Evolutionary conservation across 1,140 invertebrate species (phyloP).

Genomic region (Rhyacophila brunnea): DNA sequence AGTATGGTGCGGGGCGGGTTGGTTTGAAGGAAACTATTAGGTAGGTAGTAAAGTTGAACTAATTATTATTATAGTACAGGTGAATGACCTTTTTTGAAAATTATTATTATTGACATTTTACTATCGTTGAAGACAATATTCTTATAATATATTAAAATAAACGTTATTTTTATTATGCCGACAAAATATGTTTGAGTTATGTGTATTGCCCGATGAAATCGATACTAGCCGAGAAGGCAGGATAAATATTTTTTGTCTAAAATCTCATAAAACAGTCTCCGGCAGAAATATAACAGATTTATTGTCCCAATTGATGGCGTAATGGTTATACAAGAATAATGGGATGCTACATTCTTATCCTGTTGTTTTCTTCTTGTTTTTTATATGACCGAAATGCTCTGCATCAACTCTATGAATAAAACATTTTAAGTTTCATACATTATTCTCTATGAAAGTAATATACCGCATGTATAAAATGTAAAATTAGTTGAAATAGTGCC

Average conservation of each 20-base stretch:
- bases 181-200: background rate
- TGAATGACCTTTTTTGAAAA: too few relatives aligned
- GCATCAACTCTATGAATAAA: slow-evolving; percentile 4
- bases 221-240: background rate
- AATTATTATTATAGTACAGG: too few relatives aligned
- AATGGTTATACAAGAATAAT: slow-evolving; percentile 8
- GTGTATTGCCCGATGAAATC: background rate
- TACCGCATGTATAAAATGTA: too few relatives aligned
- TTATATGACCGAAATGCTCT: background rate
- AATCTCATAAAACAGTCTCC: slow-evolving; percentile 12
- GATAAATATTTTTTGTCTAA: background rate
- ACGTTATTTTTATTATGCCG: too few relatives aligned
- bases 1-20: too few relatives aligned
- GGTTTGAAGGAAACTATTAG: too few relatives aligned
- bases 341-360: background rate
- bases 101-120: too few relatives aligned
- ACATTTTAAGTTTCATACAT: slow-evolving; percentile 1
- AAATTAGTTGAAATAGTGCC: too few relatives aligned
- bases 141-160: too few relatives aligned
- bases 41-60: too few relatives aligned
- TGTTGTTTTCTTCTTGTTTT: background rate
- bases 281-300: slow-evolving; percentile 16
- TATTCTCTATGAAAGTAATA: background rate
- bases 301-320: slow-evolving; percentile 5
- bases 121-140: too few relatives aligned